phyloP scores from a whole-genome alignment of 2,888 invertebrate genomes.

The Apodemia zela region DNA sequence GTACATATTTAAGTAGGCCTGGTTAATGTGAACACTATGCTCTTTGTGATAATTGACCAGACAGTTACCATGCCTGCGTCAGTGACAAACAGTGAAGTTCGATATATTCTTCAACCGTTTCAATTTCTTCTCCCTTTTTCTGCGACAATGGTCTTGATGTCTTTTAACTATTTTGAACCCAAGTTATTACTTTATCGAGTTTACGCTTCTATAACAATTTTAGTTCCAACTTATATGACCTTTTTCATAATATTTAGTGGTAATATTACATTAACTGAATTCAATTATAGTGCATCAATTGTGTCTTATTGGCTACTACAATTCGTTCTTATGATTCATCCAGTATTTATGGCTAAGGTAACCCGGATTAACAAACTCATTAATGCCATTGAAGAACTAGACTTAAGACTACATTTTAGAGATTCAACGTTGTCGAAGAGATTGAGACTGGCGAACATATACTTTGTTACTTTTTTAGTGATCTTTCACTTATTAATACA shows the following conservation, averaged over 20 bases:
- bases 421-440: not conserved
- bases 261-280: not conserved
- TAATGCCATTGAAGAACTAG: not conserved
- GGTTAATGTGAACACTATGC: not conserved
- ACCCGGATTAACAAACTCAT: not conserved
- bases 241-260: not conserved
- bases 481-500: not conserved
- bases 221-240: not conserved
- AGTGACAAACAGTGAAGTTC: not conserved
- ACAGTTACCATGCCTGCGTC: conserved; percentile 1
- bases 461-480: not conserved
- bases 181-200: conserved; percentile 4
- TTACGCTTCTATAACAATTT: not conserved
- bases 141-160: not conserved
- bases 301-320: not conserved
- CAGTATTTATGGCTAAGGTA: not conserved
- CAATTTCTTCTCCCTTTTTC: not conserved
- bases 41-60: not conserved
- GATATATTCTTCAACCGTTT: not conserved
- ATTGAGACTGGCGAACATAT: not conserved
- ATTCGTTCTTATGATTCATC: not conserved
- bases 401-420: not conserved
- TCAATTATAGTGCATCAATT: not conserved
- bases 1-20: not conserved
- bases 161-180: not conserved